These are phyloP conservation scores for Mus spicilegus DNA, from an alignment of 2,113 vertebrate genomes.

Conservation along the genomic window DNA sequence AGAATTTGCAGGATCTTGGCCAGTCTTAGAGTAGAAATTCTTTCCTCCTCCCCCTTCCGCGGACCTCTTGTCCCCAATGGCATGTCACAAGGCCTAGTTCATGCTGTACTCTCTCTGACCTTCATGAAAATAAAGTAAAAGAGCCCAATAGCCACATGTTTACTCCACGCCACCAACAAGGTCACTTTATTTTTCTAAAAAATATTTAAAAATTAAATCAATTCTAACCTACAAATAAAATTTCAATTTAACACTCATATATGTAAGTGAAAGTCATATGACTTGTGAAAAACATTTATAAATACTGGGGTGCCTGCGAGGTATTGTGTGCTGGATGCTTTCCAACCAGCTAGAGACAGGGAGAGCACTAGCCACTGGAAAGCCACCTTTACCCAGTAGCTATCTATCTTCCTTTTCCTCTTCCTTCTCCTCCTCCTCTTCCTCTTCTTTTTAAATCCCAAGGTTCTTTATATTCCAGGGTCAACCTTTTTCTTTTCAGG, in stretches of 20 bases:
- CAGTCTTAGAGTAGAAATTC: slow-evolving; percentile 74
- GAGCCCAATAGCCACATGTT: not conserved
- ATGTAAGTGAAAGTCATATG: not conserved
- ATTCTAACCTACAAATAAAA: not conserved
- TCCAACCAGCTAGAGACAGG: not conserved
- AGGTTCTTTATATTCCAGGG: not conserved
- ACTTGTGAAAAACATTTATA: slow-evolving; percentile 11
- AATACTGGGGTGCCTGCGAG: not conserved
- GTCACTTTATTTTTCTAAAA: not conserved
- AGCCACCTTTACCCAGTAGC: not conserved
- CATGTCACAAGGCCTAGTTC: slow-evolving; percentile 49
- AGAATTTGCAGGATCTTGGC: slow-evolving; percentile 66
- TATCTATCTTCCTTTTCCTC: not conserved
- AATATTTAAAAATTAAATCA: not conserved
- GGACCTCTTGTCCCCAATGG: slow-evolving; percentile 67
- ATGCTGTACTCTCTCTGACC: slow-evolving; percentile 61
- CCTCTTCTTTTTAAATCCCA: not conserved
- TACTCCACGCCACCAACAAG: not conserved
- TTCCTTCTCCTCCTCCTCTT: too few relatives aligned
- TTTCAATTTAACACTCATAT: not conserved
- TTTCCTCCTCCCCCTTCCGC: slow-evolving; percentile 58
- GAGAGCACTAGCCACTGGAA: not conserved
- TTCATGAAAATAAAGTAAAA: slow-evolving; percentile 44
- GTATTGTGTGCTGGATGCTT: not conserved
- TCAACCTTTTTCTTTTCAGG: too few relatives aligned